Evolutionary conservation across 2,113 vertebrate species (phyloP).

Genomic region (Alaudala cheleensis): DNA sequence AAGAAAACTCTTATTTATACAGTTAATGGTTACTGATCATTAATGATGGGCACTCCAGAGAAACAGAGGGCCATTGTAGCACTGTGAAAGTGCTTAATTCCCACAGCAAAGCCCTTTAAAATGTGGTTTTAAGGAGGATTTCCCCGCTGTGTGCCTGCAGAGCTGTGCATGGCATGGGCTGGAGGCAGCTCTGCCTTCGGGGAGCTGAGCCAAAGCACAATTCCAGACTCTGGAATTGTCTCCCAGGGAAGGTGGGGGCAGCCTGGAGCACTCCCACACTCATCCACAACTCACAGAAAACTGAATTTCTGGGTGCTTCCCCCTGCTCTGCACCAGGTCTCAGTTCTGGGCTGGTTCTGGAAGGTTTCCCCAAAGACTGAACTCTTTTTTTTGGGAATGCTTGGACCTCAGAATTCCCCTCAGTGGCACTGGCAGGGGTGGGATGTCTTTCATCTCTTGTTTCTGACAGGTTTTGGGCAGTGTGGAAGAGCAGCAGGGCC

Average conservation of each 20-base stretch:
- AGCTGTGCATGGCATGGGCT: not conserved
- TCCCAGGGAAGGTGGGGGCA: too few species aligned
- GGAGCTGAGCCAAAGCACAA: not conserved
- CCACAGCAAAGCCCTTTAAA: not conserved
- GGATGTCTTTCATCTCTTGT: not conserved
- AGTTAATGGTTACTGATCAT: not conserved
- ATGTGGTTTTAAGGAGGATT: not conserved
- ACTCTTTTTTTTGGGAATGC: not conserved
- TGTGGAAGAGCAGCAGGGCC: not conserved
- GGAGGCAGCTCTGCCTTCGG: not conserved
- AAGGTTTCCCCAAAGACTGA: not conserved
- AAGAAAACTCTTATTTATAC: not conserved
- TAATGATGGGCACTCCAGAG: not conserved
- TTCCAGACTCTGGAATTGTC: too few species aligned
- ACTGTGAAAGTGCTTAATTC: not conserved
- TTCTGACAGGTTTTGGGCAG: not conserved
- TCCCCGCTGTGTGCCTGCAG: not conserved
- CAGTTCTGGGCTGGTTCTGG: not conserved
- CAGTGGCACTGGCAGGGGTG: not conserved
- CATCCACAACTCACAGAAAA: not conserved
- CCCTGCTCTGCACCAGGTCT: not conserved
- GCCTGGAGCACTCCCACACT: not conserved
- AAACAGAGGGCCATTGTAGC: not conserved
- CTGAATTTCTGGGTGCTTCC: not conserved
- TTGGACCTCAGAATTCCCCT: not conserved